These are phyloP conservation scores for Scaptomyza pallida DNA, from an alignment of 1,140 invertebrate species.

Conservation along the genomic window DNA sequence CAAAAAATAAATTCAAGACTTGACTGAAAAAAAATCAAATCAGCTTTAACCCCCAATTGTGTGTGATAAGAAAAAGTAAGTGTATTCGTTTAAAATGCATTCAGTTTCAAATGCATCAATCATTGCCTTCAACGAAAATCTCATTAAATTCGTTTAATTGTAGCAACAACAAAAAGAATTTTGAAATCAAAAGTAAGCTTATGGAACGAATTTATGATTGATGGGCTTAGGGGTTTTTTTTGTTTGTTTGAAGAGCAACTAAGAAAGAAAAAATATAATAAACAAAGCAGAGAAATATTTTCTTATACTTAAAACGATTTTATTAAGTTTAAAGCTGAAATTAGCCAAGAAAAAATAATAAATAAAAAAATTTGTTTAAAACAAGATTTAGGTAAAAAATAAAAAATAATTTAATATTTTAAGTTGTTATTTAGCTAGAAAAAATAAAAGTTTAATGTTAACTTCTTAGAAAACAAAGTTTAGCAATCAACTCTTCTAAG, in stretches of 20 bases:
- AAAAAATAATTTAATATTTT: no score
- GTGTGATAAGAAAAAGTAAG: constrained; percentile 69
- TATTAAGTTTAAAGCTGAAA: no score
- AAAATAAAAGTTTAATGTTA: no score
- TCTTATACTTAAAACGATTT: no score
- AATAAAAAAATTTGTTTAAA: no score
- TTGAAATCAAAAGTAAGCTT: constrained; percentile 54
- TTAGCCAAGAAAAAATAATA: no score
- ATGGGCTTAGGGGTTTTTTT: constrained; percentile 27
- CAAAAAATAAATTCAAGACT: constrained; percentile 45
- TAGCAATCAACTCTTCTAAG: no score
- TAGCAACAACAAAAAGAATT: constrained; percentile 20
- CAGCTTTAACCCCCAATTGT: constrained; percentile 58
- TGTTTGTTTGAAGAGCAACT: no score
- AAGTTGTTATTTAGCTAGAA: no score
- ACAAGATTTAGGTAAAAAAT: no score
- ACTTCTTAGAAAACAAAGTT: no score
- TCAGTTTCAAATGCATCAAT: constrained; percentile 55
- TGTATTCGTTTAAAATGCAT: constrained; percentile 56
- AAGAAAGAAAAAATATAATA: not conserved
- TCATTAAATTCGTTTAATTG: constrained; percentile 12
- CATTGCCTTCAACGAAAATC: constrained; percentile 45
- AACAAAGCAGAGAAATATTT: not conserved
- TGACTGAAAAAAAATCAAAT: constrained; percentile 33
- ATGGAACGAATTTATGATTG: constrained; percentile 75